These are phyloP conservation scores for Amazona guildingii DNA, from an alignment of 2,113 vertebrate genomes.

Conservation along the genomic window DNA sequence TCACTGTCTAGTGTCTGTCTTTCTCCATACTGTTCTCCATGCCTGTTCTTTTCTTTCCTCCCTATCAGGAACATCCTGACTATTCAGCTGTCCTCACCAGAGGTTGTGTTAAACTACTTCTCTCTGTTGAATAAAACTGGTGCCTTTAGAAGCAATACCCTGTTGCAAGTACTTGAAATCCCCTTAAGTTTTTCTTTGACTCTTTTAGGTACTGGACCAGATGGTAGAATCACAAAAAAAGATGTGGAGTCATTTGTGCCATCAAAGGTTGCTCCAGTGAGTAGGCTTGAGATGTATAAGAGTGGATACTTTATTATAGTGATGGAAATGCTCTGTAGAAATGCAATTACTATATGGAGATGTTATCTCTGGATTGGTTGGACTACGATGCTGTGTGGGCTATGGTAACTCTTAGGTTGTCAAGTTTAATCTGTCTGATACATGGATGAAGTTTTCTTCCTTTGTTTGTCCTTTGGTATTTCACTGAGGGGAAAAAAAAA, in stretches of 20 bases:
- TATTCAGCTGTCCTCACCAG: not conserved
- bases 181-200: not conserved
- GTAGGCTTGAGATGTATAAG: conserved; percentile 34
- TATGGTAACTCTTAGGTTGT: not conserved
- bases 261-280: conserved; percentile 85
- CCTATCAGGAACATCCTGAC: not conserved
- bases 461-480: not conserved
- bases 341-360: not conserved
- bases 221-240: conserved; percentile 93
- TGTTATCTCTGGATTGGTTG: not conserved
- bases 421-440: not conserved
- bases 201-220: conserved; percentile 87
- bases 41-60: not conserved
- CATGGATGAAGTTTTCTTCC: not conserved
- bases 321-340: not conserved
- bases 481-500: not conserved
- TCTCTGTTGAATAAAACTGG: not conserved
- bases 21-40: not conserved
- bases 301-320: not conserved
- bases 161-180: not conserved
- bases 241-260: conserved; percentile 94
- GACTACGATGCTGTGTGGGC: not conserved
- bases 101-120: not conserved
- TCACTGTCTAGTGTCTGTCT: not conserved
- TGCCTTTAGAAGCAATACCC: not conserved